Base-by-base conservation (phyloP, 2,888 invertebrate species). In the Laothoe populi region DNA sequence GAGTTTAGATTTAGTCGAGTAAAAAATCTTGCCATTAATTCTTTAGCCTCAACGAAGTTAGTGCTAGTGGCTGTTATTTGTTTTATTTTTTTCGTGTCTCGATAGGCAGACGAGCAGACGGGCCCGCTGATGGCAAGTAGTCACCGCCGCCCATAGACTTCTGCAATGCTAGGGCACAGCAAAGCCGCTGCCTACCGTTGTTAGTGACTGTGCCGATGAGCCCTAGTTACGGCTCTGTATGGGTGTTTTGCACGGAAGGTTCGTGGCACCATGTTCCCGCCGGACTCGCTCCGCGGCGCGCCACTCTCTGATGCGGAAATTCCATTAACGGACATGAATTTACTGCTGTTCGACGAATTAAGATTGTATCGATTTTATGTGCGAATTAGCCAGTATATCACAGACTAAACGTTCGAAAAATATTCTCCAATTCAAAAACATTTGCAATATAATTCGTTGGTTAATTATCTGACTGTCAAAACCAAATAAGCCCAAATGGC, bases 281-380 rank as follows among this genome's bases (percentile, higher is more conserved):
- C 72, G 73, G 73, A 71, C 77, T 75, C 75, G 72, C 75, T 67
- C 73, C 70, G 74, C 63, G 67, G 71, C 69, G 71, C 69, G 70
- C 63, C 71, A 66, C 71, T 68, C 78, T 75, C 66, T 77, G 84
- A 85, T 86, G 84, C 81, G 86, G 84, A 87, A 87, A 90, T 84
- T 87, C 87, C 86, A 88, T 89, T 90, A 88, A 81, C 79, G 77
- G 77, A 78, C 79, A 78, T 81, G 77, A 86, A 84, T 87, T 86
- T 82, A 77, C 78, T 78, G 72, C 72, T 75, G 72, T 74, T 71
- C 70, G 63, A 61, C 68, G 70, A 77, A 78, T 77, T 74, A 77
- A 75, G 74, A 81, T 73, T 71, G 70, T 66, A 75, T 74, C 71
- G 77, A 74, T 79, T 81, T 82, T 74, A 70, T 68, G 77, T 77